A percentile compares a stretch with the other conserved stretches of the same genome.
Evolutionary conservation across 1,140 invertebrate species (phyloP).

Genomic region (Cephus cinctus): DNA sequence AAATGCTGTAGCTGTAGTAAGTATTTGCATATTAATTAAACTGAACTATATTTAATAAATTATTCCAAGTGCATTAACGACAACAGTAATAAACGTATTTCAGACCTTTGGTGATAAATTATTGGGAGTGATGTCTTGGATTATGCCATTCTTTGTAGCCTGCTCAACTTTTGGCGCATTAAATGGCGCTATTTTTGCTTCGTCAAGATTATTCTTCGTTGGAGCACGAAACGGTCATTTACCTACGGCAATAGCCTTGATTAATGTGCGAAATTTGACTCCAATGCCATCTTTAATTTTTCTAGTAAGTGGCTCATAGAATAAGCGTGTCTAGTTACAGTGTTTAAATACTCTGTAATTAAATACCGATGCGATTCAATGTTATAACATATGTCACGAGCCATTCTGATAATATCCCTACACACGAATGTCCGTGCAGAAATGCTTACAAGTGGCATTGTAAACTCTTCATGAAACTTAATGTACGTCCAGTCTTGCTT

Average conservation of each 20-base stretch:
- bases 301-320: slow-evolving; percentile 66
- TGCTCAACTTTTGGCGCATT: slow-evolving; percentile 85
- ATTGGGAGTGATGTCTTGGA: slow-evolving; percentile 76
- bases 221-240: slow-evolving; percentile 89
- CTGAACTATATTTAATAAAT: background rate
- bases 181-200: slow-evolving; percentile 87
- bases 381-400: too few species aligned
- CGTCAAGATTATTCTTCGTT: slow-evolving; percentile 85
- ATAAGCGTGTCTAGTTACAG: slow-evolving; percentile 6
- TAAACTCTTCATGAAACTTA: too few species aligned
- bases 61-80: too few species aligned
- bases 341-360: too few species aligned
- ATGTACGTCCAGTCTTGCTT: too few species aligned
- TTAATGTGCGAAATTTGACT: slow-evolving; percentile 82
- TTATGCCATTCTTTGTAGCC: slow-evolving; percentile 86
- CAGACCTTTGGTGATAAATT: slow-evolving; percentile 81
- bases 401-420: too few species aligned
- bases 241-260: slow-evolving; percentile 82
- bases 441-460: too few species aligned
- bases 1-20: slow-evolving; percentile 86
- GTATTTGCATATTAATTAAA: slow-evolving; percentile 29
- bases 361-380: too few species aligned
- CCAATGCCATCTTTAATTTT: slow-evolving; percentile 89
- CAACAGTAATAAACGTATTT: too few species aligned
- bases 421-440: too few species aligned